Percentiles rank a stretch among this genome's conserved stretches.
Evolutionary conservation across 2,888 invertebrate genomes (phyloP).

Genomic region (Chironomus tentans): DNA sequence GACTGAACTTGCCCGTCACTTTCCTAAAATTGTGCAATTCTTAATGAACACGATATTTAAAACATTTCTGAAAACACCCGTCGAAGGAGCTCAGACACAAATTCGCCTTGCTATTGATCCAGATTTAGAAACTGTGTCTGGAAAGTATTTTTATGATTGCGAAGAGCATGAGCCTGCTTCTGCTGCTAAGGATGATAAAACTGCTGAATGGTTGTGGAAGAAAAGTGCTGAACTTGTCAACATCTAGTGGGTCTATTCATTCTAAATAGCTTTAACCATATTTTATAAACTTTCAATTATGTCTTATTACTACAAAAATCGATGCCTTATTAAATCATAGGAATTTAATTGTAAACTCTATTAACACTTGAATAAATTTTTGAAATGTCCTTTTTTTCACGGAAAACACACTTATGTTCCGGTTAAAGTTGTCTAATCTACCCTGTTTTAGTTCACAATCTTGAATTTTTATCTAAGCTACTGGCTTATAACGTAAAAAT

Average conservation of each 20-base stretch:
- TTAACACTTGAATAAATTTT: no score
- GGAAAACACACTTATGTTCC: no score
- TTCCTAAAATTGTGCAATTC: neutral
- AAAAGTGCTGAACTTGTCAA: constrained; percentile 33
- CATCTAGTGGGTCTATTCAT: constrained; percentile 30
- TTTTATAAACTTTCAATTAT: no score
- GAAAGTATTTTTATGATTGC: constrained; percentile 50
- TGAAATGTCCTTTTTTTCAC: no score
- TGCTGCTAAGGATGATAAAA: constrained; percentile 46
- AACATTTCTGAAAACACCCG: constrained; percentile 35
- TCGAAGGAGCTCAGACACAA: constrained; percentile 39
- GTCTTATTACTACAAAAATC: no score
- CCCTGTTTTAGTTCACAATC: no score
- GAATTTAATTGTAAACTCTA: no score
- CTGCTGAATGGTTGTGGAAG: constrained; percentile 54
- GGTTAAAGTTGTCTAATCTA: no score
- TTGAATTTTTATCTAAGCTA: no score
- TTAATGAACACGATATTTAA: neutral
- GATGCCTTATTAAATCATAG: no score
- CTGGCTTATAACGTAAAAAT: no score
- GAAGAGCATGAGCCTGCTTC: constrained; percentile 43
- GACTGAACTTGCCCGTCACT: neutral
- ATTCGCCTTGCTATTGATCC: constrained; percentile 39
- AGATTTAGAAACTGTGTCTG: constrained; percentile 35
- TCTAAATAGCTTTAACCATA: no score